phyloP scores from a whole-genome alignment of 2,888 invertebrate genomes.

The Drosophila fulvimacula region DNA sequence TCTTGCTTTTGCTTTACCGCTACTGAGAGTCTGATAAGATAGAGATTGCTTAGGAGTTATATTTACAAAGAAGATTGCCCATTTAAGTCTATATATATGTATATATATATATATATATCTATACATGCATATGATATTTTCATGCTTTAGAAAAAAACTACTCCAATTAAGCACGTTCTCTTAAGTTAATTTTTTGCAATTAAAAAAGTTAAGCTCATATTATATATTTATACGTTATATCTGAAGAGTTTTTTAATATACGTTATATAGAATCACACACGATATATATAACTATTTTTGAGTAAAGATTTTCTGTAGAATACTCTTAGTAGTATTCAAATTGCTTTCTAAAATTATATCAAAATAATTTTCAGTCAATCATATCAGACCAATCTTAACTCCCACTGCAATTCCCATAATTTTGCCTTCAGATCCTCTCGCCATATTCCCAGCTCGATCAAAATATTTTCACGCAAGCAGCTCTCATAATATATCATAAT shows the following conservation, averaged over 20 bases:
- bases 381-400: not conserved
- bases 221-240: not conserved
- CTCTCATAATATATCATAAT: constrained; percentile 69
- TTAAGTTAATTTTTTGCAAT: not conserved
- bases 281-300: not conserved
- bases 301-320: too few species aligned
- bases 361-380: too few species aligned
- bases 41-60: not conserved
- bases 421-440: not conserved
- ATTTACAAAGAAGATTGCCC: not conserved
- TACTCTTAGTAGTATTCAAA: not conserved
- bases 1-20: not conserved
- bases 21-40: not conserved
- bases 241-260: not conserved
- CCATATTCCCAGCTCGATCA: constrained; percentile 42
- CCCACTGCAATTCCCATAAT: not conserved
- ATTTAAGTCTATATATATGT: too few species aligned
- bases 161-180: not conserved
- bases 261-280: not conserved
- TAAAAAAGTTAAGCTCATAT: too few species aligned
- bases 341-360: too few species aligned
- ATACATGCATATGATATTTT: not conserved
- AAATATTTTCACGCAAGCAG: constrained; percentile 68
- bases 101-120: too few species aligned
- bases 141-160: not conserved